Evolutionary conservation across 2,113 vertebrate genomes (phyloP), one percentile per base, ranked within the genome.

Genomic region (Actinemys pallida): DNA sequence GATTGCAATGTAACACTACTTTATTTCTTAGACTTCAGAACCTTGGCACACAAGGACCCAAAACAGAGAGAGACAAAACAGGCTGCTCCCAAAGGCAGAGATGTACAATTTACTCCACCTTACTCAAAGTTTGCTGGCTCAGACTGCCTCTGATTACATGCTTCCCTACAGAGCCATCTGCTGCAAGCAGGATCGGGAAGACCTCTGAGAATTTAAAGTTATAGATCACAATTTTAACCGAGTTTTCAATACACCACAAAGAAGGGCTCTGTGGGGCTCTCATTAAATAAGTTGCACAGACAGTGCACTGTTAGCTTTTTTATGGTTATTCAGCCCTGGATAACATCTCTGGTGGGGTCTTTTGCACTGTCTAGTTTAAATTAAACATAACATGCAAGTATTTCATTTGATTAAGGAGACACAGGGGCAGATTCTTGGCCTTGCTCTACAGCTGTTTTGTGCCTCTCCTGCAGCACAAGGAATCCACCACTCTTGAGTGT

Each of bases 281-380:
- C 39, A 3, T 42, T 56, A 88, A 83, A 52, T n/a, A 50, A 81
- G 39, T n/a, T 88, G 7, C 7, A 54, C 59, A 5, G 89, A 84
- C 50, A 52, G 25, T 29, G 39, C 29, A 35, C 0, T 0, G 49
- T 2, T 50, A 24, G 65, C n/a, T 96, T 84, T 49, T 1, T 0
- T 0, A 25, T 79, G 2, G 0, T 49, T 92, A 91, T 65, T 31
- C 50, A 83, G 88, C n/a, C 2, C 20, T 78, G 87, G 2, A 0
- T 0, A 20, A 54, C 19, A 4, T 59, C 81, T 35, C 52, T 9
- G 4, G 91, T 45, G 56, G 56, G 14, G 13, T 35, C 3, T 52
- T 52, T 22, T 12, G 16, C 75, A 69, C 39, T 80, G 80, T 62
- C 39, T 14, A 25, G 20, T 29, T 62, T 87, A 31, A 49, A 50